Base-by-base conservation (phyloP, 2,113 vertebrate species). In the Indri indri region DNA sequence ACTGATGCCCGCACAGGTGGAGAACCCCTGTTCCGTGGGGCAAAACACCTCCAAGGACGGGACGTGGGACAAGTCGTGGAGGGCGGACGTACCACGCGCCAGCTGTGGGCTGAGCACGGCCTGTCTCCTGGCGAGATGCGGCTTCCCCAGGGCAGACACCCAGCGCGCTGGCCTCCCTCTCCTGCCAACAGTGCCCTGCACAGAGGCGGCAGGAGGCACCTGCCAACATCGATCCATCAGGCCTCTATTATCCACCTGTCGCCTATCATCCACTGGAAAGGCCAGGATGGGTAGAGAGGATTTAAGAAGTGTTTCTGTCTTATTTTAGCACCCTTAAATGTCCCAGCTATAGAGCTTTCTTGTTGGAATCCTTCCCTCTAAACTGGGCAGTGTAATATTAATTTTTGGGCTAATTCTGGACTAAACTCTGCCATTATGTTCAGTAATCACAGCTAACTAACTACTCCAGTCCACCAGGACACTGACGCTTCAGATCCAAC, bases 381-480 rank as follows among this genome's bases (percentile, higher is more conserved):
- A 11, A 10, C 47, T 1, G 16, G 20, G 34, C 2, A 6, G 2
- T 6, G 7, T 2, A 4, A 23, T 34, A 0, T 3, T 5, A 32
- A 23, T 20, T n/a, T n/a, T 22, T 13, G 5, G 27, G 25, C 61
- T 30, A 9, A 5, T 23, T 52, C 83, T 42, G 37, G 66, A 37
- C 73, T 8, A 0, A 8, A 22, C 8, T 57, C 73, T 47, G 37
- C 37, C 14, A 30, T 13, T 54, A 25, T 34, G 34, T 27, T 22
- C 18, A 14, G 79, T 12, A 11, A 77, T 12, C 65, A 17, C 9
- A 76, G 79, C 32, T 45, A n/a, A 66, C 42, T 3, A 2, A 16
- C 54, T 7, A 57, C 20, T 57, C 2, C 2, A 13, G 59, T 16
- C 37, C 25, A 0, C 34, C 5, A 17, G 59, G 23, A 25, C 30